phyloP scores from a whole-genome alignment of 2,888 invertebrate genomes.

The Nomada goodeniana region DNA sequence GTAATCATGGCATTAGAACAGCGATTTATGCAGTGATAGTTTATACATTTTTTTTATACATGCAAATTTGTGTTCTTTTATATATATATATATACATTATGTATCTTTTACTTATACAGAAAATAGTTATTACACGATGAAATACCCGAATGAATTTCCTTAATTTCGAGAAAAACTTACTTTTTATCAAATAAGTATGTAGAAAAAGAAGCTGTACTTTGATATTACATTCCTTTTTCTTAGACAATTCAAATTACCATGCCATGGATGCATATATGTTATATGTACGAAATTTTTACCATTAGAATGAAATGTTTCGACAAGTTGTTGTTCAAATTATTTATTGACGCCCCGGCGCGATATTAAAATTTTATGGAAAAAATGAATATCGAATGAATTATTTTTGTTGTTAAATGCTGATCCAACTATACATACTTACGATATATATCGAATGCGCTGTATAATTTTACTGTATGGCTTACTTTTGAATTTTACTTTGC shows the following conservation, averaged over 20 bases:
- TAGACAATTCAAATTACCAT: slow-evolving; percentile 21
- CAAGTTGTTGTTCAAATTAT: slow-evolving; percentile 39
- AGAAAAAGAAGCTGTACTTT: slow-evolving; percentile 19
- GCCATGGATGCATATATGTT: slow-evolving; percentile 18
- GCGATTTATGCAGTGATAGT: slow-evolving; percentile 26
- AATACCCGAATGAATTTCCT: slow-evolving; percentile 15
- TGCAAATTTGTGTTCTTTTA: slow-evolving; percentile 21
- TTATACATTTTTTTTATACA: slow-evolving; percentile 39
- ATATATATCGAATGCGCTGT: slow-evolving; percentile 28
- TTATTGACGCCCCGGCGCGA: slow-evolving; percentile 56
- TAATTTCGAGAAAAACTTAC: slow-evolving; percentile 14
- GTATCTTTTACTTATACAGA: slow-evolving; percentile 49
- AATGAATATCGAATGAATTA: slow-evolving; percentile 12
- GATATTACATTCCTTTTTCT: slow-evolving; percentile 41
- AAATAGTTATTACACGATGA: slow-evolving; percentile 23
- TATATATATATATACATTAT: slow-evolving; percentile 25
- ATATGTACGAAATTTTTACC: slow-evolving; percentile 3
- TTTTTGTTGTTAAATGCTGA: slow-evolving; percentile 35
- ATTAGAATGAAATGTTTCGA: slow-evolving; percentile 29
- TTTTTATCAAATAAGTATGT: slow-evolving; percentile 4
- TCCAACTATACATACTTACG: slow-evolving; percentile 25
- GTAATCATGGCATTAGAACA: slow-evolving; percentile 40
- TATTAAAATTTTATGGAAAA: slow-evolving; percentile 45
- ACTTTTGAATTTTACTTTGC: slow-evolving; percentile 5
- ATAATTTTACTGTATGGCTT: background rate